Evolutionary conservation across 1,140 invertebrate species (phyloP), one percentile per base, ranked within the genome.

Genomic region (Hyposmocoma kahamanoa): DNA sequence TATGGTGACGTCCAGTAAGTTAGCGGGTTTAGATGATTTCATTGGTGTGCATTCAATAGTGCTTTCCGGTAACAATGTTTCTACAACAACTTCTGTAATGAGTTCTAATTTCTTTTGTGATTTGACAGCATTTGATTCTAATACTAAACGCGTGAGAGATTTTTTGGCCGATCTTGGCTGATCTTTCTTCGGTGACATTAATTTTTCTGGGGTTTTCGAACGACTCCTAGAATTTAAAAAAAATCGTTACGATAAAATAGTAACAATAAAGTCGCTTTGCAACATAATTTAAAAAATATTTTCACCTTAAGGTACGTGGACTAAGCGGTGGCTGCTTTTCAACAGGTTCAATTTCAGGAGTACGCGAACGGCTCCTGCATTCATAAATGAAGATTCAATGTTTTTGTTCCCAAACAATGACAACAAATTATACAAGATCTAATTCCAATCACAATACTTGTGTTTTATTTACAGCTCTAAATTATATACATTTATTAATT

Each of bases 181-280:
- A 26, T 79, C 72, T 41, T 59, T 67, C 49, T 69, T 81, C 0
- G 78, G 73, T 9, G 72, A 75, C 58, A 81, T 65, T 22, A 76
- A 41, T 50, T 82, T 82, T 46, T 85, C 82, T n/a, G 81, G 81
- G 5, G 81, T 84, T 57, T 80, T 81, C 2, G 75, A 72, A 2
- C 79, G 68, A 49, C 72, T 78, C 44, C 79, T 83, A 44, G 11
- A 1, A 45, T 39, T 44, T 5, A 22, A 11, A 45, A 17, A 51
- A 2, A 9, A 30, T 28, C 15, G n/a, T n/a, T n/a, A n/a, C n/a
- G n/a, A n/a, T n/a, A n/a, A n/a, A n/a, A n/a, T n/a, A n/a, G n/a
- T n/a, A n/a, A n/a, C n/a, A n/a, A n/a, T n/a, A n/a, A n/a, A n/a
- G n/a, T n/a, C n/a, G n/a, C n/a, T n/a, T n/a, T n/a, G n/a, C n/a